Percentiles rank a stretch among this genome's conserved stretches.
Conservation (phyloP, 2,113 vertebrate genomes). For the Spheniscus mendiculus region DNA sequence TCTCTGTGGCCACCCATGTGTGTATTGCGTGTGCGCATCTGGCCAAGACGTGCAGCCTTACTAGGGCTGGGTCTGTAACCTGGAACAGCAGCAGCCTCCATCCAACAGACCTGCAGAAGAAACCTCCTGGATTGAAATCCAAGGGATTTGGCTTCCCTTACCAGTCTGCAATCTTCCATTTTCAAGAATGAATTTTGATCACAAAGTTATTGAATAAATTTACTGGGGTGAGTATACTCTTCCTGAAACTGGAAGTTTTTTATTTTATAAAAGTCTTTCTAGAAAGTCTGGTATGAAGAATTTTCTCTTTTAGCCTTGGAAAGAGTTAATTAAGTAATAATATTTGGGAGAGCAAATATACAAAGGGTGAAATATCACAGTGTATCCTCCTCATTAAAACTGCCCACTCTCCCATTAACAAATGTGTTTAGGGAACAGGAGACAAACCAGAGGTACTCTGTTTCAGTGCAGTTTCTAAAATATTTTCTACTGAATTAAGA, state of each 20-base stretch:
- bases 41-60: background rate
- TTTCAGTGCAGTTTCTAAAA: background rate
- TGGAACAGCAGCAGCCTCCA: background rate
- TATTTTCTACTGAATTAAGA: background rate
- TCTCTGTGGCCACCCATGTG: no score
- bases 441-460: background rate
- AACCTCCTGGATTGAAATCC: background rate
- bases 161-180: background rate
- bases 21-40: no score
- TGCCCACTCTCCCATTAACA: background rate
- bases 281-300: background rate
- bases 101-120: background rate
- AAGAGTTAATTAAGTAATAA: background rate
- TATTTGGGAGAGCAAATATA: background rate
- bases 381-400: background rate
- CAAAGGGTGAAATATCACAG: background rate
- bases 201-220: background rate
- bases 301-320: background rate
- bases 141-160: background rate
- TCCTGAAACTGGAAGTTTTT: background rate
- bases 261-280: background rate
- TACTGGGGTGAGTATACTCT: background rate
- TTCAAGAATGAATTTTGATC: background rate
- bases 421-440: background rate
- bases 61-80: background rate